A percentile compares a stretch with the other conserved stretches of the same genome.
These are phyloP conservation scores for cattle (Bos taurus) DNA, from an alignment of 2,113 vertebrate genomes.

Conservation along the genomic window DNA sequence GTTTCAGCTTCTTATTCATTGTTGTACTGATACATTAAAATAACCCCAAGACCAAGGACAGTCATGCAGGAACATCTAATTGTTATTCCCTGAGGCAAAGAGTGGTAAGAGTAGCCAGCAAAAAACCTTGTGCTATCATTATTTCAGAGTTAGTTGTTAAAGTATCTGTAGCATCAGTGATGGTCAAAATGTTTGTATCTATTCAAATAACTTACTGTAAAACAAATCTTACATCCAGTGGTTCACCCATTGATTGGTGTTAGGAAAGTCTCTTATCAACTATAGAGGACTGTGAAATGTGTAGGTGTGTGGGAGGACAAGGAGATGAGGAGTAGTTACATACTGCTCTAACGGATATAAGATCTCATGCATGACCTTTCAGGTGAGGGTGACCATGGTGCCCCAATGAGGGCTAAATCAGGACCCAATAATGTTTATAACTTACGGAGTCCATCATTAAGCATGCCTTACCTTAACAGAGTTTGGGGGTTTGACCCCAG, in stretches of 20 bases:
- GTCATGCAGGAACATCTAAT: neutral
- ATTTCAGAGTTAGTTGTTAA: neutral
- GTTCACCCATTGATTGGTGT: neutral
- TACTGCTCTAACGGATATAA: neutral
- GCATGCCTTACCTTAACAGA: neutral
- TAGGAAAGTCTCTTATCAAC: neutral
- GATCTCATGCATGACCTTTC: neutral
- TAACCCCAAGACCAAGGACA: slow-evolving; percentile 56
- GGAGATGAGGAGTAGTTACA: neutral
- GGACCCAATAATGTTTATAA: neutral
- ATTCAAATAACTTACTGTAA: neutral
- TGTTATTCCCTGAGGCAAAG: neutral
- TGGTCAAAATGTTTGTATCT: neutral
- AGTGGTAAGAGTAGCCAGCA: neutral
- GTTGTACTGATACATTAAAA: slow-evolving; percentile 57
- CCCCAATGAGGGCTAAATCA: neutral
- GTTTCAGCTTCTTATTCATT: neutral
- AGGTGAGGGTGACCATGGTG: neutral
- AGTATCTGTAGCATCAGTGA: neutral
- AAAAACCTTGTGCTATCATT: neutral
- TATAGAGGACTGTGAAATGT: neutral
- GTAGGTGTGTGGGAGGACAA: neutral
- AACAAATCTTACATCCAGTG: neutral
- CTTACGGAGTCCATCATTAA: neutral
- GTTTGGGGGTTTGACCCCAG: neutral